phyloP scores from a whole-genome alignment of 2,113 vertebrate species.

The Eulemur macaco region DNA sequence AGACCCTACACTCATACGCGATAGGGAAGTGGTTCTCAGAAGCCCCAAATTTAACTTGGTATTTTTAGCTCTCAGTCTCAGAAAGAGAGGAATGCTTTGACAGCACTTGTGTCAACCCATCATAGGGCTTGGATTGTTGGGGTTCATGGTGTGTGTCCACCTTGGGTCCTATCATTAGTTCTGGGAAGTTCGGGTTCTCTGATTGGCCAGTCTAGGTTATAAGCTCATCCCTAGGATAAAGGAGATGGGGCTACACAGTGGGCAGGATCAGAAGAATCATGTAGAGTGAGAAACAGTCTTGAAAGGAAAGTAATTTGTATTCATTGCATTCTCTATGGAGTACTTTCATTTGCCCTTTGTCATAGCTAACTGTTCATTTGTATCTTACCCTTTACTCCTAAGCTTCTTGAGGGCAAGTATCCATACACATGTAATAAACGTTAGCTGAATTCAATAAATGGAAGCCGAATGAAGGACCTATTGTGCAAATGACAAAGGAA shows the following conservation, averaged over 20 bases:
- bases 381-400: slow-evolving; percentile 2
- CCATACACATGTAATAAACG: not conserved
- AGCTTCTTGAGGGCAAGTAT: not conserved
- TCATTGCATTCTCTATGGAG: not conserved
- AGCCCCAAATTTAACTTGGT: not conserved
- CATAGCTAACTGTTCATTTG: not conserved
- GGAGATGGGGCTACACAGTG: rapidly evolving
- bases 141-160: not conserved
- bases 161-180: not conserved
- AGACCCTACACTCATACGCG: not conserved
- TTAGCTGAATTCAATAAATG: not conserved
- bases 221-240: not conserved
- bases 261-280: not conserved
- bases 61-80: not conserved
- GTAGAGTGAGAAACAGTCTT: not conserved
- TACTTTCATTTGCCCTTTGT: not conserved
- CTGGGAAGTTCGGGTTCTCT: not conserved
- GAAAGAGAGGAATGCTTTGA: not conserved
- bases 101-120: not conserved
- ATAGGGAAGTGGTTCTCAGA: not conserved
- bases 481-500: slow-evolving; percentile 14
- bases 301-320: not conserved
- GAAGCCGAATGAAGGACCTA: not conserved
- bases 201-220: not conserved
- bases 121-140: not conserved